Evolutionary conservation across 2,888 invertebrate genomes (phyloP).

Genomic region (Molorchus minor): DNA sequence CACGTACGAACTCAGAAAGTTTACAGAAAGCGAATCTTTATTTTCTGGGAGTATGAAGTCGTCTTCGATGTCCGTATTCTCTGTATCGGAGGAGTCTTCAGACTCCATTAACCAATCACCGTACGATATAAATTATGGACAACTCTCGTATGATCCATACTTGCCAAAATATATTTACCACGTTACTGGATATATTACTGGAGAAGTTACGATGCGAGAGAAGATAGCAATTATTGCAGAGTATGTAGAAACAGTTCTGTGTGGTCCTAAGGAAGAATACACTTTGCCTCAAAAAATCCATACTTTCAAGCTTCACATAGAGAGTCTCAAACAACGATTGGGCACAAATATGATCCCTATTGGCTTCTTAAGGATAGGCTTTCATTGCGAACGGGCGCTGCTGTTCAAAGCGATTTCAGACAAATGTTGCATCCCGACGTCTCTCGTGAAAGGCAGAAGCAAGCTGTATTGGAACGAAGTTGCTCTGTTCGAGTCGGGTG

Average conservation of each 20-base stretch:
- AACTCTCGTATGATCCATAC: conserved; percentile 47
- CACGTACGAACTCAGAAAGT: conserved; percentile 38
- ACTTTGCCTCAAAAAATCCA: conserved; percentile 47
- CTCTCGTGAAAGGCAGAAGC: conserved; percentile 59
- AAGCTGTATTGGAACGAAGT: conserved; percentile 60
- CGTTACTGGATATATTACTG: conserved; percentile 40
- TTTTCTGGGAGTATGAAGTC: not conserved
- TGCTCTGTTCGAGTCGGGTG: conserved; percentile 37
- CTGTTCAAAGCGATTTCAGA: conserved; percentile 67
- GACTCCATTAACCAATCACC: not conserved
- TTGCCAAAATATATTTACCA: conserved; percentile 47
- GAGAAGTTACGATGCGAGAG: conserved; percentile 28
- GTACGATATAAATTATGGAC: conserved; percentile 43
- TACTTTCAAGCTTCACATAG: conserved; percentile 49
- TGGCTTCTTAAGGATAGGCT: conserved; percentile 63
- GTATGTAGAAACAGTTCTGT: conserved; percentile 50
- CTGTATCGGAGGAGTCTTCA: not conserved
- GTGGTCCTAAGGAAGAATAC: conserved; percentile 46
- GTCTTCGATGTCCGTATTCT: not conserved
- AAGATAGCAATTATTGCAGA: conserved; percentile 50
- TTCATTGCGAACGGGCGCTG: conserved; percentile 65
- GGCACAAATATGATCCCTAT: conserved; percentile 65
- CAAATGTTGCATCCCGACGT: conserved; percentile 62
- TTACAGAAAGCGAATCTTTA: not conserved
- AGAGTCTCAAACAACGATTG: conserved; percentile 51